phyloP scores from a whole-genome alignment of 1,140 invertebrate genomes.

The Platyscapa corneri region DNA sequence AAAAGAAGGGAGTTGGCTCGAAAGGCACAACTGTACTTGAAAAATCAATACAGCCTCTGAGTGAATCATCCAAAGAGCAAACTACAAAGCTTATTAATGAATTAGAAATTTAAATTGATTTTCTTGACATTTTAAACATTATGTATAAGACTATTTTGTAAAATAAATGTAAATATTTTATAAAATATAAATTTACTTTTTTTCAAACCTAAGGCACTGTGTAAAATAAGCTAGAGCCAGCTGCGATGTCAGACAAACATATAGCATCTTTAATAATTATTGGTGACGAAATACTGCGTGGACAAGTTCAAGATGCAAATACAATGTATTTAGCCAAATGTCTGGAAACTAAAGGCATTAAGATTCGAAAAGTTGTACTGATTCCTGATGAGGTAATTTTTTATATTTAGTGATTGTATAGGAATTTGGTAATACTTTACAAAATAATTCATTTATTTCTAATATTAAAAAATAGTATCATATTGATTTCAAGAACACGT shows the following conservation, averaged over 20 bases:
- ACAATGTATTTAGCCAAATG: constrained; percentile 79
- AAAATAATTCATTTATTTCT: too few relatives aligned
- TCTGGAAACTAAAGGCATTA: constrained; percentile 77
- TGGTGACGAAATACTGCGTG: constrained; percentile 86
- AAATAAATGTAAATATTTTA: constrained; percentile 52
- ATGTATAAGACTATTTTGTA: constrained; percentile 32
- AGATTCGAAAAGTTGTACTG: constrained; percentile 78
- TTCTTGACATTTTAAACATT: constrained; percentile 15
- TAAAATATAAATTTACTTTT: constrained; percentile 14
- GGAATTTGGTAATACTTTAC: not conserved
- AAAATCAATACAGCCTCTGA: constrained; percentile 10
- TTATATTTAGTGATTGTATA: not conserved
- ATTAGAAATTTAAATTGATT: constrained; percentile 47
- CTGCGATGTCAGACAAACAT: constrained; percentile 56
- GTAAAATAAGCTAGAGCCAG: constrained; percentile 1
- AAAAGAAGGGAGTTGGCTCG: constrained; percentile 37
- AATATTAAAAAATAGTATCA: too few relatives aligned
- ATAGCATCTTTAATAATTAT: constrained; percentile 78
- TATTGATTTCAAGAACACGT: too few relatives aligned
- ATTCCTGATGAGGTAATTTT: constrained; percentile 76
- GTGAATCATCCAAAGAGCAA: constrained; percentile 46
- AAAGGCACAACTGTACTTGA: constrained; percentile 22
- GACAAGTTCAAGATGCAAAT: constrained; percentile 82
- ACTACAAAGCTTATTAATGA: constrained; percentile 52
- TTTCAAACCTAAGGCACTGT: constrained; percentile 18